Conservation (phyloP, 23 tunicate species). For the Halocynthia roretzi region DNA sequence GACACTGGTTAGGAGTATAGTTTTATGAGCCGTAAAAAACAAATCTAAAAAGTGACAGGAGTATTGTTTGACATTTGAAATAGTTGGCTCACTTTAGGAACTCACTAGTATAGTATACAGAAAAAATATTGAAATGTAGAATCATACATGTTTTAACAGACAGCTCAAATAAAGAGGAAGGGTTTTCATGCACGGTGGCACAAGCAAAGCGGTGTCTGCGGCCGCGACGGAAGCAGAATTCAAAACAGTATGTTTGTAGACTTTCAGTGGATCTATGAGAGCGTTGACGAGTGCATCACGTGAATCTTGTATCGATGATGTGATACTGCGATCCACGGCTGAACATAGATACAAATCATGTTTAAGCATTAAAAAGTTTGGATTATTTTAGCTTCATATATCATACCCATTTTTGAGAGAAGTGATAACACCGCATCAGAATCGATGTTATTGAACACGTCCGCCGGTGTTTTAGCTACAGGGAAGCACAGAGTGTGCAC, state of each 20-base stretch:
- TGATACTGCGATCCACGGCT: conserved; percentile 90
- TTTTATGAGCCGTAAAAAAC: too few relatives aligned
- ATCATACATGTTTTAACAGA: conserved; percentile 88
- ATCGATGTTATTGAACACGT: conserved; percentile 76
- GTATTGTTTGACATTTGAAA: neutral
- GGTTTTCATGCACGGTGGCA: conserved; percentile 55
- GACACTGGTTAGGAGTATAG: too few relatives aligned
- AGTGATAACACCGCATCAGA: conserved; percentile 66
- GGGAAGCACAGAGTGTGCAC: conserved; percentile 95
- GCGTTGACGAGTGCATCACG: conserved; percentile 93
- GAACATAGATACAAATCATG: neutral
- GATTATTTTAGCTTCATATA: neutral
- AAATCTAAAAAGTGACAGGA: neutral
- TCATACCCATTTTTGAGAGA: conserved; percentile 88
- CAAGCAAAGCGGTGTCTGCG: conserved; percentile 38
- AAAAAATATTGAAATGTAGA: neutral
- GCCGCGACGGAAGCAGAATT: conserved; percentile 40
- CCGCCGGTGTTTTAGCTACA: conserved; percentile 54
- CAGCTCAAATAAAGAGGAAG: conserved; percentile 79
- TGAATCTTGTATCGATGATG: conserved; percentile 70
- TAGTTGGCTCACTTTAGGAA: too few relatives aligned
- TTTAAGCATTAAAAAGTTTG: neutral
- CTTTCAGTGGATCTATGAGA: conserved; percentile 64
- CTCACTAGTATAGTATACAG: neutral
- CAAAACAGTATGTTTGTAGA: conserved; percentile 53